Conservation (phyloP, 2,888 invertebrate species). For the Volucella bombylans region DNA sequence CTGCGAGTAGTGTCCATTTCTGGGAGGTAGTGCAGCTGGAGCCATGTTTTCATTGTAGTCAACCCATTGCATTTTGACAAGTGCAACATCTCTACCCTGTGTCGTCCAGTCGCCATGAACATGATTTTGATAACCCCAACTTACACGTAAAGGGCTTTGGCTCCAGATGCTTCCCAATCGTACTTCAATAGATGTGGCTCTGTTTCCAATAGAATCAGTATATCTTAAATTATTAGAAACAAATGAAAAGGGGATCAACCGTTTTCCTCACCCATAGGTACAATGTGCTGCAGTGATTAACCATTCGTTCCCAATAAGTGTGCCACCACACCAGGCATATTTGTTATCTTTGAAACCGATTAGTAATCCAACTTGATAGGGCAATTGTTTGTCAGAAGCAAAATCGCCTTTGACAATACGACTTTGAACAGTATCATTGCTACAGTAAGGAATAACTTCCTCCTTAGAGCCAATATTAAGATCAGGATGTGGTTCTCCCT, state of each 20-base stretch:
- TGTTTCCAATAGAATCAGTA: not conserved
- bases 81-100: slow-evolving; percentile 79
- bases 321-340: slow-evolving; percentile 80
- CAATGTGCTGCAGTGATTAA: slow-evolving; percentile 82
- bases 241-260: not conserved
- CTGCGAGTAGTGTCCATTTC: slow-evolving; percentile 64
- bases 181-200: slow-evolving; percentile 25
- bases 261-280: slow-evolving; percentile 78
- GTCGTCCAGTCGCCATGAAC: slow-evolving; percentile 79
- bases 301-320: slow-evolving; percentile 80
- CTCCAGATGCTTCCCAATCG: slow-evolving; percentile 36
- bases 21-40: slow-evolving; percentile 78
- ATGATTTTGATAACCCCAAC: slow-evolving; percentile 27
- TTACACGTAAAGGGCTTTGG: not conserved
- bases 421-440: not conserved
- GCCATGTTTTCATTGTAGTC: slow-evolving; percentile 77
- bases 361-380: slow-evolving; percentile 80
- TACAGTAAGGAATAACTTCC: slow-evolving; percentile 4
- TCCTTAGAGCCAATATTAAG: not conserved
- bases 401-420: slow-evolving; percentile 18
- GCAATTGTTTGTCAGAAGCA: slow-evolving; percentile 76
- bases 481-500: not conserved
- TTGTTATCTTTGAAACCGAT: slow-evolving; percentile 79
- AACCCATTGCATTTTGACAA: slow-evolving; percentile 78
- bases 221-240: not conserved